Evolutionary conservation across 2,888 invertebrate species (phyloP), one percentile per base, ranked within the genome.

Genomic region (Thereva unica): DNA sequence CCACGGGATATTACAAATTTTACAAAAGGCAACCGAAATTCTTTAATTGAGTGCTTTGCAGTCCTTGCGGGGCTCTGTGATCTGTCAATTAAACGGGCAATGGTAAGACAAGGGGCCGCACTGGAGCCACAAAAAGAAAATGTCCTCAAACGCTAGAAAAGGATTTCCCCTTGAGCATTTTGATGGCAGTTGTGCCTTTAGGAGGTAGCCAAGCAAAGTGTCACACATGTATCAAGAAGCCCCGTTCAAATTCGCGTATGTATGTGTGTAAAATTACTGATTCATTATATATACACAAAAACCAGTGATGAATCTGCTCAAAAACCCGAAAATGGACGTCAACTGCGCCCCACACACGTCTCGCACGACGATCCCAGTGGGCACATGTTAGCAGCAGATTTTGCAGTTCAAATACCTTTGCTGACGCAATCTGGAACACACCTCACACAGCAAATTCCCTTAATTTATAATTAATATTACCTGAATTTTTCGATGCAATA

Each of bases 271-370:
- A 37, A 53, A 2, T 23, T 23, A 23, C 23, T 23, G 23, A 23
- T 23, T 8, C 8, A 50, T 61, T 49, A 61, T 61, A 50, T 49
- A 61, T 61, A 50, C 61, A 61, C 61, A 23, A 23, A n/a, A 61
- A 50, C 50, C n/a, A 61, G 34, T 38, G 49, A 49, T 61, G 61
- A 41, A 61, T 37, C 12, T 38, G 38, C 44, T 49, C 10, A 61
- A 61, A 61, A 49, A 50, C 38, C 61, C 49, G 42, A 61, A 61
- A 61, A 61, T 61, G 61, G 61, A 50, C 50, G 61, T 23, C 61
- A 59, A 23, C 41, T 61, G 50, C 49, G 50, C 50, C 61, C 61
- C 61, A 49, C 61, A 61, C 61, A 23, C 41, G 23, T 34, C 40
- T 61, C 40, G 41, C 41, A 61, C 61, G 34, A 49, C 49, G 9